These are phyloP conservation scores for Adoxophyes honmai DNA, from an alignment of 1,140 invertebrate genomes.

Conservation along the genomic window DNA sequence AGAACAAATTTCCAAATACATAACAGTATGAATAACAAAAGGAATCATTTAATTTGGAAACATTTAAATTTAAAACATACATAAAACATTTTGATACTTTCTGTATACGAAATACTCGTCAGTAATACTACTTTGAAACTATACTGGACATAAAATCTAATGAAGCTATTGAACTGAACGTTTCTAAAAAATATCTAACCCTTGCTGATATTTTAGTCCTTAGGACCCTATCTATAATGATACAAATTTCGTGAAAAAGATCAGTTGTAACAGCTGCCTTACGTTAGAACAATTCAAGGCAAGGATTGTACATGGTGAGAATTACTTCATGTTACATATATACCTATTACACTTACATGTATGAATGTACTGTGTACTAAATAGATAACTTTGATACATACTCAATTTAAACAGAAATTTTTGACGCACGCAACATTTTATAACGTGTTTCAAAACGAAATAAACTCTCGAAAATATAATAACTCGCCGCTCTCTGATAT, in stretches of 20 bases:
- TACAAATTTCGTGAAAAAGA: slow-evolving; percentile 16
- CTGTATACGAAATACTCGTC: background rate
- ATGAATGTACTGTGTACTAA: slow-evolving; percentile 20
- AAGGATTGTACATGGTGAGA: slow-evolving; percentile 35
- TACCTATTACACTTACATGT: slow-evolving; percentile 8
- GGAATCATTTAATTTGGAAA: background rate
- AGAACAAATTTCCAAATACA: slow-evolving; percentile 4
- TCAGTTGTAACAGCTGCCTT: slow-evolving; percentile 23
- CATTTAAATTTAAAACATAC: background rate
- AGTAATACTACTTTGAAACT: slow-evolving; percentile 8
- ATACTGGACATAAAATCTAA: background rate
- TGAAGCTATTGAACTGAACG: background rate
- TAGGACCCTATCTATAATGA: slow-evolving; percentile 5
- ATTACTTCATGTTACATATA: background rate
- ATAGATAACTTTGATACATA: slow-evolving; percentile 21
- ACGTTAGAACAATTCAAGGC: slow-evolving; percentile 41
- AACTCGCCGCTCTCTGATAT: background rate
- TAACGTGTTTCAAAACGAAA: slow-evolving; percentile 39
- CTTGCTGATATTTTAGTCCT: background rate
- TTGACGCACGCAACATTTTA: slow-evolving; percentile 18
- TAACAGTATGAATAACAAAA: slow-evolving; percentile 8
- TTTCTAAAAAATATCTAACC: slow-evolving; percentile 7
- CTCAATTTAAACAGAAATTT: slow-evolving; percentile 17
- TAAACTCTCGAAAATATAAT: slow-evolving; percentile 39
- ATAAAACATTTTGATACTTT: slow-evolving; percentile 4